Base-by-base conservation (phyloP, 1,140 invertebrate genomes). In the Oppia nitens region DNA sequence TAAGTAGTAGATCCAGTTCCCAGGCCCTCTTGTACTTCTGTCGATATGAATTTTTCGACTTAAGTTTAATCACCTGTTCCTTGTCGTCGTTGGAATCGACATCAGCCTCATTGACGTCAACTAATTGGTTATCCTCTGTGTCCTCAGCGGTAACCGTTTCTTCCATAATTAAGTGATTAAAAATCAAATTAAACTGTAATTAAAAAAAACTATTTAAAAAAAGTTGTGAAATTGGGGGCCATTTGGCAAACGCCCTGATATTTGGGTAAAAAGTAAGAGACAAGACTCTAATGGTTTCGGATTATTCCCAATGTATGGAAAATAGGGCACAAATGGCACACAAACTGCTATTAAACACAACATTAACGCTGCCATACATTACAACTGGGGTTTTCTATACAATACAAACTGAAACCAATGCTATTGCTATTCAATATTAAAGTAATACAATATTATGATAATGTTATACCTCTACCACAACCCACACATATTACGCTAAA, bases 1-100 rank as follows among this genome's bases (percentile, higher is more conserved):
- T 48, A 14, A 56, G 40, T 56, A 55, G 47, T 51, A 6, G 20
- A 56, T 56, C 55, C 55, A 56, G 17, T 21, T 56, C 55, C 55
- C 55, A 56, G 21, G 55, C 45, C 25, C 55, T 48, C 25, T 56
- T 56, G 29, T 56, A 56, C 25, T 56, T 56, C 32, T 56, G 55
- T 29, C 32, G 14, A 49, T 56, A 56, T 23, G 55, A n/a, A 48
- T 14, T 56, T 12, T 47, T 48, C 17, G 9, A 4, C 20, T 40
- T 40, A 40, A 17, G 17, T 40, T 40, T 40, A 9, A 20, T 9
- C 49, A 9, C 24, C 20, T 50, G 6, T 26, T 50, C n/a, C 6
- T 50, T 20, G 4, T 9, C 49, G 11, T 20, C 20, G 12, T 50
- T 26, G 12, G 24, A 20, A 50, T 50, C 24, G 4, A 20, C 49